Evolutionary conservation across 2,888 invertebrate genomes (phyloP).

Genomic region (Hymenopus coronatus): DNA sequence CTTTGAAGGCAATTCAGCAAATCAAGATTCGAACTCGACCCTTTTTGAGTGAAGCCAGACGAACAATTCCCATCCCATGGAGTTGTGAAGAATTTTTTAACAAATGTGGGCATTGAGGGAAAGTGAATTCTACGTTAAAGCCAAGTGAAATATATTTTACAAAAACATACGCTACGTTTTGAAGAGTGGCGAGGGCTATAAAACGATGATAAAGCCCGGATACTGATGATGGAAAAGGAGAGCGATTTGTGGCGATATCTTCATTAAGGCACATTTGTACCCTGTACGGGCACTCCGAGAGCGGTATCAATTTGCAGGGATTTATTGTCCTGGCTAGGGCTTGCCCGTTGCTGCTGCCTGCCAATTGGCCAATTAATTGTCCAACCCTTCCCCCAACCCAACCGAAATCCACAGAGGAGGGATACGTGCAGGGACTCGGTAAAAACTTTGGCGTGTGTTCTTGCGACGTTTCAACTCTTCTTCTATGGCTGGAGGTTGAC

Average conservation of each 20-base stretch:
- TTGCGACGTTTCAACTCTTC: background rate
- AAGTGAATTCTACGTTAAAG: background rate
- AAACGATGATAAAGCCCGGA: background rate
- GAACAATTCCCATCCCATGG: no score
- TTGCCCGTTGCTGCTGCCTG: background rate
- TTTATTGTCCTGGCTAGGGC: background rate
- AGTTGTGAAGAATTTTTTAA: no score
- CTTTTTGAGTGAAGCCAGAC: no score
- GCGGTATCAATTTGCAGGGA: conserved; percentile 11
- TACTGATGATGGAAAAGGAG: background rate
- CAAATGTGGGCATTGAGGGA: no score
- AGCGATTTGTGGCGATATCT: background rate
- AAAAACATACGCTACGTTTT: background rate
- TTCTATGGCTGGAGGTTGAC: background rate
- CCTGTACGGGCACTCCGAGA: background rate
- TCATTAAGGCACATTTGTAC: conserved; percentile 8
- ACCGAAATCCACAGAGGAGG: background rate
- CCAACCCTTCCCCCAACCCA: background rate
- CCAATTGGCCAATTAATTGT: conserved; percentile 8
- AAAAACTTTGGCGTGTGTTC: background rate
- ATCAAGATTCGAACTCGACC: no score
- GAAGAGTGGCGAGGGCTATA: background rate
- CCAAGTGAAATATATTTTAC: background rate
- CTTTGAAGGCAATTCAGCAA: no score
- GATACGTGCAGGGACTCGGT: background rate